A percentile compares a stretch with the other conserved stretches of the same genome.
Conservation (phyloP, 2,888 invertebrate species). For the Cryptocephalus primarius region DNA sequence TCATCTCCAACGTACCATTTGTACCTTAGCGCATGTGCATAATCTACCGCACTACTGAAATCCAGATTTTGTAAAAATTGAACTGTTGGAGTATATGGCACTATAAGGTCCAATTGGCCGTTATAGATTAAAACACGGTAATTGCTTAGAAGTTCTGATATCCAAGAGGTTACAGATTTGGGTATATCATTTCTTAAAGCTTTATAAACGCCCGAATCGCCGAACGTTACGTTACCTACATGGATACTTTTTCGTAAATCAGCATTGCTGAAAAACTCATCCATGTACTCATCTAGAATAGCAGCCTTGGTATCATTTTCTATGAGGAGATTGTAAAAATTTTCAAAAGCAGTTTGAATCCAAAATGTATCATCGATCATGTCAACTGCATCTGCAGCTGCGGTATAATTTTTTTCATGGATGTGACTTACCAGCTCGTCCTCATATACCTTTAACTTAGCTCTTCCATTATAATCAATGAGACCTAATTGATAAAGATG, state of each 20-base stretch:
- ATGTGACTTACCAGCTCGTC: not conserved
- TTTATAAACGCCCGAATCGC: not conserved
- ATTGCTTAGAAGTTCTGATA: not conserved
- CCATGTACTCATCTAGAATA: not conserved
- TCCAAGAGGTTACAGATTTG: not conserved
- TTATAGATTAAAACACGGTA: constrained; percentile 53
- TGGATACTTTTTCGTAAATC: not conserved
- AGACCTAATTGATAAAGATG: not conserved
- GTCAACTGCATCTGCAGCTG: not conserved
- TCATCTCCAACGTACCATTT: constrained; percentile 56
- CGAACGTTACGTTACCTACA: not conserved
- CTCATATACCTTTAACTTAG: too few relatives aligned
- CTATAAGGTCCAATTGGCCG: constrained; percentile 81
- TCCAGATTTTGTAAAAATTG: constrained; percentile 60
- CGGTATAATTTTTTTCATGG: not conserved
- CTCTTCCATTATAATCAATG: not conserved
- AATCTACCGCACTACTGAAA: constrained; percentile 53
- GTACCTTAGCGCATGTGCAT: constrained; percentile 49
- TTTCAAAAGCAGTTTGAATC: not conserved
- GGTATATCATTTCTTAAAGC: not conserved
- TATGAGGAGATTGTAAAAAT: not conserved
- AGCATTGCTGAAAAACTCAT: not conserved
- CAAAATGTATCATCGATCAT: not conserved
- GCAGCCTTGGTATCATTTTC: not conserved
- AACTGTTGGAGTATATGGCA: constrained; percentile 71